Evolutionary conservation across 2,888 invertebrate species (phyloP).

Genomic region (Bhutanitis thaidina): DNA sequence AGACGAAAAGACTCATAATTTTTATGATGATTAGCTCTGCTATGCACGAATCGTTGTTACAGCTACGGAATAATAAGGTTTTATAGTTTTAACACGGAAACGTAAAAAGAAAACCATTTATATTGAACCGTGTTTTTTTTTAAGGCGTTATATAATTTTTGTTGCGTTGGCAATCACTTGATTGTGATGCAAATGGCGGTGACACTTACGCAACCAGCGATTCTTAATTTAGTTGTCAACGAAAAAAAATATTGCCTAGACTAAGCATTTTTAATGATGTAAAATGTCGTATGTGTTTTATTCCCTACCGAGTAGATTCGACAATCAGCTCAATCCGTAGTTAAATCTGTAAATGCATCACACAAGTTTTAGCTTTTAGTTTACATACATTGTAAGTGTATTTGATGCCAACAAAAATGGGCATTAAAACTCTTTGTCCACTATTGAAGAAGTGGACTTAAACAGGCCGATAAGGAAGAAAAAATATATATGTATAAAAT

Average conservation of each 20-base stretch:
- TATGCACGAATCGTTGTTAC: not conserved
- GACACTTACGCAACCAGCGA: slow-evolving; percentile 55
- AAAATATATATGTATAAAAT: too few species aligned
- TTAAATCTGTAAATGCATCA: too few species aligned
- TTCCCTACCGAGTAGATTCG: too few species aligned
- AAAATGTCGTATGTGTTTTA: not conserved
- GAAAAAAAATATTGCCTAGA: not conserved
- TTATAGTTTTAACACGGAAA: slow-evolving; percentile 6
- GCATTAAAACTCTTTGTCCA: too few species aligned
- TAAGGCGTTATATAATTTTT: slow-evolving; percentile 55
- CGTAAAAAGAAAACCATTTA: slow-evolving; percentile 14
- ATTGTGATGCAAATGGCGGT: slow-evolving; percentile 62
- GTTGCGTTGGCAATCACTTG: slow-evolving; percentile 45
- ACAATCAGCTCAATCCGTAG: too few species aligned
- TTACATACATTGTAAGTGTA: too few species aligned
- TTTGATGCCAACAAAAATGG: too few species aligned
- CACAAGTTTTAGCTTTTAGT: too few species aligned
- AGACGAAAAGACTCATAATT: slow-evolving; percentile 3
- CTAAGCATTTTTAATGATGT: slow-evolving; percentile 6
- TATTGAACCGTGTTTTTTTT: slow-evolving; percentile 35
- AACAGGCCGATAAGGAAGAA: too few species aligned
- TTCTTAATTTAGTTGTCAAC: slow-evolving; percentile 13
- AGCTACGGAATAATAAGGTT: not conserved
- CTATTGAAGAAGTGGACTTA: too few species aligned
- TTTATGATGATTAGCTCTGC: slow-evolving; percentile 4